phyloP scores from a whole-genome alignment of 2,888 invertebrate genomes.

The Drosophila austrosaltans region DNA sequence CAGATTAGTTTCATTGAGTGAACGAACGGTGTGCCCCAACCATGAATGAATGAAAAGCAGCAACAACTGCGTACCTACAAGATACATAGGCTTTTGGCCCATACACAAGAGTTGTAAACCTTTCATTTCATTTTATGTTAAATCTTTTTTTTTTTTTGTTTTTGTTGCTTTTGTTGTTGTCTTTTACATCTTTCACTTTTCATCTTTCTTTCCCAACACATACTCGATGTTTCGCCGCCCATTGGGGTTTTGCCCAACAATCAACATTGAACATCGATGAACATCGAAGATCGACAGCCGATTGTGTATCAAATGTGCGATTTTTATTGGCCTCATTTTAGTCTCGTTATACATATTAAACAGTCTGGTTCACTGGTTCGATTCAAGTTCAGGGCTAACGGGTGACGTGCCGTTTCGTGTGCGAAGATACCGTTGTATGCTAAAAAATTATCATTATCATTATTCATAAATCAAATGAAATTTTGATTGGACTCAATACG shows the following conservation, averaged over 20 bases:
- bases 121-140: neutral
- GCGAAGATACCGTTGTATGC: constrained; percentile 7
- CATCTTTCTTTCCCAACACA: neutral
- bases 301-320: constrained; percentile 26
- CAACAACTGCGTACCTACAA: constrained; percentile 5
- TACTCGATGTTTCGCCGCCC: neutral
- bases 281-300: constrained; percentile 1
- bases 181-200: constrained; percentile 7
- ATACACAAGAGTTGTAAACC: neutral
- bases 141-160: neutral
- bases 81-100: neutral
- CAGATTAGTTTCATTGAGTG: constrained; percentile 35
- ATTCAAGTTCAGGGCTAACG: constrained; percentile 59
- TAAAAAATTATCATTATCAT: constrained; percentile 10
- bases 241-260: constrained; percentile 1
- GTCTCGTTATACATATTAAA: constrained; percentile 24
- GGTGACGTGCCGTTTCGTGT: constrained; percentile 25
- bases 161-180: neutral
- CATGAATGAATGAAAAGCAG: constrained; percentile 46
- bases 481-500: constrained; percentile 3
- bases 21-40: neutral
- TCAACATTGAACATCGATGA: neutral
- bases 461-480: neutral
- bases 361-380: constrained; percentile 16
- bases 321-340: constrained; percentile 25